Conservation (phyloP, 2,797 vertebrate species). For the Cuniculus paca region DNA sequence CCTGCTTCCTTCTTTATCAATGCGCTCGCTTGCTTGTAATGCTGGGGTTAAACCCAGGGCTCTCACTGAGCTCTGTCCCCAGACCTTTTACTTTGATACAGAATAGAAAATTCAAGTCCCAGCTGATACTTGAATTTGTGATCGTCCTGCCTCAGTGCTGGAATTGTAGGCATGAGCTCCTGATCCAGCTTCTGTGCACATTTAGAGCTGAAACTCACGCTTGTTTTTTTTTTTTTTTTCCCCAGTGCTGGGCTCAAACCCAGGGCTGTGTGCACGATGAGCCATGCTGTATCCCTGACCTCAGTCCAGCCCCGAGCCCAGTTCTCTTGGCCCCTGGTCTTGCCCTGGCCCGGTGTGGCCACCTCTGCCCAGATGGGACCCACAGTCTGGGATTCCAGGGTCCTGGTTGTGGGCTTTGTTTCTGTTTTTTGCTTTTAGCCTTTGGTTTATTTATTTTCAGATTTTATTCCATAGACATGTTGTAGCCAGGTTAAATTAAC, state of each 20-base stretch:
- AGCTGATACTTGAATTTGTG: no score
- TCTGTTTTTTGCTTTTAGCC: not conserved
- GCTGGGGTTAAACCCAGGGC: not conserved
- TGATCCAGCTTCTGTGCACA: not conserved
- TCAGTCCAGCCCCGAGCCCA: not conserved
- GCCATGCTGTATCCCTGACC: accelerated
- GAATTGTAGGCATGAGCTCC: not conserved
- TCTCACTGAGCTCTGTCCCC: not conserved
- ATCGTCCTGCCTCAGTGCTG: not conserved
- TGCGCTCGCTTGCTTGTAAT: not conserved
- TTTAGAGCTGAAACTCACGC: not conserved
- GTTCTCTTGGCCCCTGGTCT: not conserved
- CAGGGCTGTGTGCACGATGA: not conserved
- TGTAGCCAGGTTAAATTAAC: not conserved
- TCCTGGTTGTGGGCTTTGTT: not conserved
- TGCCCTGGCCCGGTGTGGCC: not conserved
- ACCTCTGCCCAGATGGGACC: not conserved
- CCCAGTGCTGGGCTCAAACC: no score
- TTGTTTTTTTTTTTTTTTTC: not conserved
- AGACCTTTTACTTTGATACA: not conserved
- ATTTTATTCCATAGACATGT: not conserved
- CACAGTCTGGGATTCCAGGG: not conserved
- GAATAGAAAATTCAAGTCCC: no score
- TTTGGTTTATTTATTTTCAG: conserved; percentile 5
- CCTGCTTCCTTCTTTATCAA: not conserved